These are phyloP conservation scores for Esperia sulphurella DNA, from an alignment of 2,888 invertebrate species.

Conservation along the genomic window DNA sequence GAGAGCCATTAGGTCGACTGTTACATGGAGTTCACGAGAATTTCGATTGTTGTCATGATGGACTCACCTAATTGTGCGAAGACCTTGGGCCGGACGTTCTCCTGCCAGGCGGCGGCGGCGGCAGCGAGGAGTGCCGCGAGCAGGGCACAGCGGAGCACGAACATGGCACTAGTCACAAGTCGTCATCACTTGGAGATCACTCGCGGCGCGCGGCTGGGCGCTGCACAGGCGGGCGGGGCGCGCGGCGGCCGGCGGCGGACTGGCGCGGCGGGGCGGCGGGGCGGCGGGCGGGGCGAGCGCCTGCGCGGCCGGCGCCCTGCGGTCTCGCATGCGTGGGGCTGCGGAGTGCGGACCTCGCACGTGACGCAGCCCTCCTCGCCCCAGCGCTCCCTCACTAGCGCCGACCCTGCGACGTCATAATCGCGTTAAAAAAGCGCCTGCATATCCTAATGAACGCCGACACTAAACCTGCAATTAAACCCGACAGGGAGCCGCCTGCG, in stretches of 20 bases:
- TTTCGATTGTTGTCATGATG: conserved; percentile 38
- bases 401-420: conserved; percentile 71
- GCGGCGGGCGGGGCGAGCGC: conserved; percentile 58
- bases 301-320: conserved; percentile 70
- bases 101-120: conserved; percentile 89
- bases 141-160: conserved; percentile 72
- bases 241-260: conserved; percentile 77
- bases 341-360: conserved; percentile 77
- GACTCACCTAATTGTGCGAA: conserved; percentile 94
- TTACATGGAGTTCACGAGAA: conserved; percentile 53
- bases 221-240: conserved; percentile 57
- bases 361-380: conserved; percentile 78
- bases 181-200: conserved; percentile 70
- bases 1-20: conserved; percentile 53
- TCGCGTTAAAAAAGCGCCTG: conserved; percentile 75
- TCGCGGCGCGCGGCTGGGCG: conserved; percentile 54
- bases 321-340: conserved; percentile 78
- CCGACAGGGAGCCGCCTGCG: conserved; percentile 46
- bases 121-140: conserved; percentile 76
- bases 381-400: conserved; percentile 52
- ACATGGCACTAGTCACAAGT: conserved; percentile 76
- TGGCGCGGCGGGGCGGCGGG: conserved; percentile 62
- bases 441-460: conserved; percentile 72
- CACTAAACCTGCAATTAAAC: conserved; percentile 72
- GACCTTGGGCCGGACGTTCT: conserved; percentile 94